A percentile compares a stretch with the other conserved stretches of the same genome.
Conservation (phyloP, 2,797 vertebrate genomes). For the Mus caroli region DNA sequence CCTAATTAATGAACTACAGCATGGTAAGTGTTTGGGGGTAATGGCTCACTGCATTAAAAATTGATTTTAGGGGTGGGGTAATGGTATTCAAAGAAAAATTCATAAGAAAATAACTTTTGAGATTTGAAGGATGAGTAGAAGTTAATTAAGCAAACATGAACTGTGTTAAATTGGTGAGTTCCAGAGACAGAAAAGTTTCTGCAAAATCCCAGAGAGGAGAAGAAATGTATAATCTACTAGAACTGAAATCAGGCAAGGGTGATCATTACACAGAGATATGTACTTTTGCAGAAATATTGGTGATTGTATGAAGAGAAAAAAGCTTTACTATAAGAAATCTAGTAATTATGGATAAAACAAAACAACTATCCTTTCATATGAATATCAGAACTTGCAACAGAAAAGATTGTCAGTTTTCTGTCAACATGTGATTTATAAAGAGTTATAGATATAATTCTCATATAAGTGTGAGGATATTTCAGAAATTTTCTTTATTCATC, state of each 20-base stretch:
- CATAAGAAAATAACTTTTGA: slow-evolving; percentile 26
- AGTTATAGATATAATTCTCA: slow-evolving; percentile 19
- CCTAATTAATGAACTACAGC: slow-evolving; percentile 32
- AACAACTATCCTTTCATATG: background rate
- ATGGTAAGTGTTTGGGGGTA: background rate
- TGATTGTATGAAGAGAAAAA: background rate
- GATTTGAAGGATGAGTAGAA: background rate
- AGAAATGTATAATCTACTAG: slow-evolving; percentile 28
- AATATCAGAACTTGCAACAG: background rate
- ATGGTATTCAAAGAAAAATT: background rate
- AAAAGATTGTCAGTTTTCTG: background rate
- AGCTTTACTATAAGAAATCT: slow-evolving; percentile 3
- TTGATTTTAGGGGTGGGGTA: background rate
- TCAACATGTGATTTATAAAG: slow-evolving; percentile 52
- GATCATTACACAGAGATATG: background rate
- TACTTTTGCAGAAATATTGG: background rate
- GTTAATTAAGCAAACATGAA: slow-evolving; percentile 31
- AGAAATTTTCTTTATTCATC: slow-evolving; percentile 48
- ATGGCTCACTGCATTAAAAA: background rate
- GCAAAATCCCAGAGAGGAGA: background rate
- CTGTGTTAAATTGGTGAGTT: background rate
- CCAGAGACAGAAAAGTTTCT: background rate
- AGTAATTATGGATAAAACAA: background rate
- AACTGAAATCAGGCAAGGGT: background rate
- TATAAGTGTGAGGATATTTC: slow-evolving; percentile 27